Percentiles rank a stretch among this genome's conserved stretches.
Conservation (phyloP, 2,113 vertebrate genomes). For the Platysternon megacephalum region DNA sequence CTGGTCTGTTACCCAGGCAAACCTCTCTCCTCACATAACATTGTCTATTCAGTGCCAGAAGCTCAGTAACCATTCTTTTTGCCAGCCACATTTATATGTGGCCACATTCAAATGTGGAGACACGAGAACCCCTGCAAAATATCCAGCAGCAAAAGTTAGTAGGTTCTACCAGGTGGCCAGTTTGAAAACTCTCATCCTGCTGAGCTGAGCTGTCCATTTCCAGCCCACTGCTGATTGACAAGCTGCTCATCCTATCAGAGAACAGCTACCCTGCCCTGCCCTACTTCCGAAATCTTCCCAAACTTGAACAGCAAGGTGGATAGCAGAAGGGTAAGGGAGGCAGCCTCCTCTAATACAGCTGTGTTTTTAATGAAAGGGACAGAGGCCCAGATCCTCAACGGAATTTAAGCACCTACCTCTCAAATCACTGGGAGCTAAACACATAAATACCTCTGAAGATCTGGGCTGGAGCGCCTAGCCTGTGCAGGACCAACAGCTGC, state of each 20-base stretch:
- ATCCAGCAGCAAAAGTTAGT: not conserved
- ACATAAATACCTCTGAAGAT: not conserved
- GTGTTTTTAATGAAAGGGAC: not conserved
- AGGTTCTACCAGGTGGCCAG: not conserved
- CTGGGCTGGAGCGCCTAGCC: not conserved
- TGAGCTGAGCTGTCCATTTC: not conserved
- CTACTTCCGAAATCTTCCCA: not conserved
- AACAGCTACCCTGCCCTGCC: not conserved
- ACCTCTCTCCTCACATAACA: not conserved
- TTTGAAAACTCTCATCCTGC: not conserved
- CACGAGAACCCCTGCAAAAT: not conserved
- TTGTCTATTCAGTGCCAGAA: not conserved
- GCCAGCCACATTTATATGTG: not conserved
- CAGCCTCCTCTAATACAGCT: not conserved
- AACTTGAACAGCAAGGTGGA: not conserved
- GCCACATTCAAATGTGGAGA: not conserved
- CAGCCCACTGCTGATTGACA: not conserved
- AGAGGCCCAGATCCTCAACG: not conserved
- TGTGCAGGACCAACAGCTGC: not conserved
- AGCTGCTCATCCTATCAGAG: not conserved
- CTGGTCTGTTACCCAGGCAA: not conserved
- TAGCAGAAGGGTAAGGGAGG: not conserved
- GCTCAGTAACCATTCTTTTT: not conserved
- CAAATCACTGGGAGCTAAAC: not conserved
- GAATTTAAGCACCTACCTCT: not conserved